These are phyloP conservation scores for Rhimphoctona megacephalus DNA, from an alignment of 2,888 invertebrate species.

Conservation along the genomic window DNA sequence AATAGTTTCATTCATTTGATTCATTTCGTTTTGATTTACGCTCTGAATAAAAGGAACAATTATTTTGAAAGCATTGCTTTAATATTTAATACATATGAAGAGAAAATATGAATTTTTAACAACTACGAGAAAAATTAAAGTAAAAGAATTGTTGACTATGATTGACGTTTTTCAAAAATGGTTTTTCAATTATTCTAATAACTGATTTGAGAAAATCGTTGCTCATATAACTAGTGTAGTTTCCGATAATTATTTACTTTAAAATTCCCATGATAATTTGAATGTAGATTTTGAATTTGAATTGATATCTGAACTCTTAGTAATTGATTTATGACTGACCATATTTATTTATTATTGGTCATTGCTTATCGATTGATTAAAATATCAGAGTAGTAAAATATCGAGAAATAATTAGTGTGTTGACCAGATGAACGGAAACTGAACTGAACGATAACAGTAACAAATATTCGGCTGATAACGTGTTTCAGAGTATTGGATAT, in stretches of 20 bases:
- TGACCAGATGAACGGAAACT: not conserved
- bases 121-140: too few relatives aligned
- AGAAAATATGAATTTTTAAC: not conserved
- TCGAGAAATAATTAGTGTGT: not conserved
- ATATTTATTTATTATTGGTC: not conserved
- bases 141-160: too few relatives aligned
- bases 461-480: slow-evolving; percentile 8
- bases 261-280: too few relatives aligned
- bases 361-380: not conserved
- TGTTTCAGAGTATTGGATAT: not conserved
- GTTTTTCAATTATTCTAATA: too few relatives aligned
- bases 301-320: not conserved
- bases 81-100: not conserved
- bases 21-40: not conserved
- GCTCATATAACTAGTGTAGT: not conserved
- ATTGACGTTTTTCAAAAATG: too few relatives aligned
- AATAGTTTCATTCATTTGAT: not conserved
- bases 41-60: not conserved
- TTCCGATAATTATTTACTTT: not conserved
- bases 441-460: not conserved
- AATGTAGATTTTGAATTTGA: too few relatives aligned
- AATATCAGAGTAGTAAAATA: not conserved
- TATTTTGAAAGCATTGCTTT: not conserved
- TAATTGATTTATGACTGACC: not conserved
- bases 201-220: not conserved